Base-by-base conservation (phyloP, 92 coral and sea anemone species). In the Actinernus sp. region DNA sequence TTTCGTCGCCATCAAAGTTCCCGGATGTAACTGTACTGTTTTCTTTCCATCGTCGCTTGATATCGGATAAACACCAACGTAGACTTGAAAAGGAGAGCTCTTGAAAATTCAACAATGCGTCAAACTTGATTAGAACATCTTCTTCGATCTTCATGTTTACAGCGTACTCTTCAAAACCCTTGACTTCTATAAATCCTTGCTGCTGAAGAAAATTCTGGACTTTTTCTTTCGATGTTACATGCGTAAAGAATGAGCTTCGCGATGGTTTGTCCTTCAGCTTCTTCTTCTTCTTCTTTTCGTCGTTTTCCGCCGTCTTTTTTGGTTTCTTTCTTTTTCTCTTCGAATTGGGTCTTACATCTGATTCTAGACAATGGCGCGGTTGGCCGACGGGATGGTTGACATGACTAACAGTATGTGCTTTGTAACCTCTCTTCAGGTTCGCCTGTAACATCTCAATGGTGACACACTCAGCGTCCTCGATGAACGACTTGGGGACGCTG, bases 31-130 rank as follows among this genome's bases (percentile, higher is more conserved):
- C 46, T 18, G 31, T 58, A 0, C 52, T 76, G 38, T 76, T 88
- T 60, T 78, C 81, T 28, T 79, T 71, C 99, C 99, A 95, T 6
- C 83, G 70, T 10, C 99, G 78, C 60, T 95, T 95, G 19, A 95
- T 84, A 27, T 95, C 99, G 13, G 92, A 83, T 23, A 83, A 66
- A 37, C 91, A 83, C 99, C 99, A 95, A 25, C 99, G 82, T 43
- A 95, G 61, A 19, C 88, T 69, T 14, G 97, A 79, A 25, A 87
- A 76, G 44, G 39, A 56, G 8, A 91, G 63, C 65, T 82, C 81
- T 31, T 46, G 41, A 51, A 89, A 89, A 23, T 40, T 31, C 1
- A 91, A 57, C 32, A 37, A 50, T 43, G 55, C 68, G 30, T 91
- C 92, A 65, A 84, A 82, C 55, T 39, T 58, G 31, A 90, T 88